phyloP scores from a whole-genome alignment of 2,888 invertebrate genomes.

The Julus scandinavius region DNA sequence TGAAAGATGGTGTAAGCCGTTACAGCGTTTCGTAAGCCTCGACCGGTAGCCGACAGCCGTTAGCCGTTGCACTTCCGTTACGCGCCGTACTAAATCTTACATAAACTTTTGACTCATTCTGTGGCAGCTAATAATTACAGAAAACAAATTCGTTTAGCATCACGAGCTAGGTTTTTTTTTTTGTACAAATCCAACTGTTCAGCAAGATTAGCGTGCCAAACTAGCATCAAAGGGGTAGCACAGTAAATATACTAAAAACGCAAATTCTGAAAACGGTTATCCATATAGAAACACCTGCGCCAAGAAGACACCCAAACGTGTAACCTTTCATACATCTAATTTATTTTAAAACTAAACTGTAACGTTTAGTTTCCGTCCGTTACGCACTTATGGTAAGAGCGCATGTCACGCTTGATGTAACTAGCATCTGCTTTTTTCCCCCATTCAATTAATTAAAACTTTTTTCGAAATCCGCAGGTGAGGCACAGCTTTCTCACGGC shows the following conservation, averaged over 20 bases:
- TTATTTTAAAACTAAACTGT: not conserved
- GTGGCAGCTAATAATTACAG: too few relatives aligned
- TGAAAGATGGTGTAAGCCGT: too few relatives aligned
- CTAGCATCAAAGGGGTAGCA: not conserved
- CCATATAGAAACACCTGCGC: not conserved
- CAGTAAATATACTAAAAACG: not conserved
- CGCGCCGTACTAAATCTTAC: too few relatives aligned
- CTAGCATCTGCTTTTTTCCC: not conserved
- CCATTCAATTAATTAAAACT: not conserved
- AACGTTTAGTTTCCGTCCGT: not conserved
- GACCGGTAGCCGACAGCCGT: too few relatives aligned
- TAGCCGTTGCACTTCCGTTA: too few relatives aligned
- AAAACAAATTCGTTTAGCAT: too few relatives aligned
- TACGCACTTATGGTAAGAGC: not conserved
- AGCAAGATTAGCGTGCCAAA: too few relatives aligned
- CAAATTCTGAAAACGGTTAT: not conserved
- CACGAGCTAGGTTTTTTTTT: too few relatives aligned
- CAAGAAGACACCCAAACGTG: not conserved
- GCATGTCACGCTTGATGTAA: not conserved
- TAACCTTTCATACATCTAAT: not conserved
- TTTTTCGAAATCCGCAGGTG: slow-evolving; percentile 13
- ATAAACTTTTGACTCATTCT: too few relatives aligned
- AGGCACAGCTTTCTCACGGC: slow-evolving; percentile 14
- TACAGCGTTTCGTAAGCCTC: too few relatives aligned
- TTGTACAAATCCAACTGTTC: too few relatives aligned